Conservation (phyloP, 2,888 invertebrate genomes). For the Maniola hyperantus region DNA sequence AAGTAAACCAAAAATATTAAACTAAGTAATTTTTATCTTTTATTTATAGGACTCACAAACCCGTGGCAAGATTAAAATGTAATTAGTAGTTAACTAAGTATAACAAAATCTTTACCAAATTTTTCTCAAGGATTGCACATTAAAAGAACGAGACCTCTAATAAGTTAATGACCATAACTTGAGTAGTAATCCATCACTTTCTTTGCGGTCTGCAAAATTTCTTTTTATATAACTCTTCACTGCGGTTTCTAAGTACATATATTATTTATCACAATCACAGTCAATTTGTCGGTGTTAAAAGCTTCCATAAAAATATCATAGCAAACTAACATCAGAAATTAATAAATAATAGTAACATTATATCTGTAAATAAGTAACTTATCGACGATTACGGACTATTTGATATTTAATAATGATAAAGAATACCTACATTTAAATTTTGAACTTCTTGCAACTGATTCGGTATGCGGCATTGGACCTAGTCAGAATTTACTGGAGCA, state of each 20-base stretch:
- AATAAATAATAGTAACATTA: no score
- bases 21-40: no score
- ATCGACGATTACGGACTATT: no score
- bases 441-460: no score
- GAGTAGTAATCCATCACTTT: not conserved
- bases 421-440: no score
- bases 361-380: no score
- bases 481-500: no score
- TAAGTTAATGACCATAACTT: constrained; percentile 5
- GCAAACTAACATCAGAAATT: not conserved
- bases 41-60: not conserved
- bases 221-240: not conserved
- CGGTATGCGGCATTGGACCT: no score
- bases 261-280: constrained; percentile 1
- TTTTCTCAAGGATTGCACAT: not conserved
- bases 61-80: not conserved
- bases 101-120: not conserved
- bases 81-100: not conserved
- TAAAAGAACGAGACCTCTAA: constrained; percentile 1
- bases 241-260: not conserved
- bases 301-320: not conserved
- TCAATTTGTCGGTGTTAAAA: not conserved
- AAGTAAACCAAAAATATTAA: no score
- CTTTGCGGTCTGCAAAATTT: not conserved
- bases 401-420: no score